Evolutionary conservation across 1,140 invertebrate species (phyloP).

Genomic region (Amphibalanus amphitrite): DNA sequence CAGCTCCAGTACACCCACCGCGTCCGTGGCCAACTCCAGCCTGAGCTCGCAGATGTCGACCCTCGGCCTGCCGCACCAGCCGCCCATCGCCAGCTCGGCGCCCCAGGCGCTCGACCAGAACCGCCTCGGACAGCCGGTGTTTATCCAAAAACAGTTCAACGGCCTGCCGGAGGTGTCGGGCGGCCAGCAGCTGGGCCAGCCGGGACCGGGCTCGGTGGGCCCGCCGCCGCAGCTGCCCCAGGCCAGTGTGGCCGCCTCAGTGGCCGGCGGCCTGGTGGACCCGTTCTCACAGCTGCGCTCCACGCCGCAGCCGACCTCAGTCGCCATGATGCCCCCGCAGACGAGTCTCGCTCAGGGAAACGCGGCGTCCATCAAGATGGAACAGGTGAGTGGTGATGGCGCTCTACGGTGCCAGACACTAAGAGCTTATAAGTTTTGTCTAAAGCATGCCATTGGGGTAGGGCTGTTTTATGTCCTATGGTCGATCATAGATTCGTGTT

Average conservation of each 20-base stretch:
- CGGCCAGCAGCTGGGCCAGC: background rate
- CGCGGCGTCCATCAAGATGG: background rate
- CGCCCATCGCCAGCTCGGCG: conserved; percentile 8
- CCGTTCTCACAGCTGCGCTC: conserved; percentile 13
- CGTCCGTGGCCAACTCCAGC: conserved; percentile 7
- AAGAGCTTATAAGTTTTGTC: too few relatives aligned
- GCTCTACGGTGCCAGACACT: too few relatives aligned
- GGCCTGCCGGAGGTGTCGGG: background rate
- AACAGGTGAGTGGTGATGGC: background rate
- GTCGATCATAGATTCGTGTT: too few relatives aligned
- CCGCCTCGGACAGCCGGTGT: conserved; percentile 12
- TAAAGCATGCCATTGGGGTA: too few relatives aligned
- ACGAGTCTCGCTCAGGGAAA: background rate
- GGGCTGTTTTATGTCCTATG: too few relatives aligned
- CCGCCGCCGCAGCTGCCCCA: conserved; percentile 5
- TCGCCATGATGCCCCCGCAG: background rate
- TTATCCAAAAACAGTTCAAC: background rate
- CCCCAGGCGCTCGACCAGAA: conserved; percentile 9
- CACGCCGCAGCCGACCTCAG: conserved; percentile 5
- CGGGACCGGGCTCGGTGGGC: too few relatives aligned
- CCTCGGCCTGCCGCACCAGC: background rate
- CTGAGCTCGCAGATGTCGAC: background rate
- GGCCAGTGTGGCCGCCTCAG: conserved; percentile 5
- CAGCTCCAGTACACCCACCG: conserved; percentile 5
- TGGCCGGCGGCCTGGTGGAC: conserved; percentile 1